phyloP scores from a whole-genome alignment of 2,888 invertebrate genomes.

The Orthonychiurus folsomi region DNA sequence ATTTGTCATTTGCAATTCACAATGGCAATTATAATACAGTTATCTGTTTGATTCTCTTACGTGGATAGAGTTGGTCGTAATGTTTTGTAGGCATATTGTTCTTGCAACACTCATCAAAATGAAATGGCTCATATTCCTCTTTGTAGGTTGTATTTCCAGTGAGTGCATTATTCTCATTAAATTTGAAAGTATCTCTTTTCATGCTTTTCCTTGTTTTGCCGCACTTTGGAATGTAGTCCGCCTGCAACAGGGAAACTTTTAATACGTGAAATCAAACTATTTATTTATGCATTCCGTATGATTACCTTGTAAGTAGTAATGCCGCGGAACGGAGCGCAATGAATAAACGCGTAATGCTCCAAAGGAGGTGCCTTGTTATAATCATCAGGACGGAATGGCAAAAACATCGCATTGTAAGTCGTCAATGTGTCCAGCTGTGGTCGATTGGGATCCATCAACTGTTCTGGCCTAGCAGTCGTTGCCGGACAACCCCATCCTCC shows the following conservation, averaged over 20 bases:
- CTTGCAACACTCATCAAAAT: background rate
- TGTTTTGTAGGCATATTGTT: background rate
- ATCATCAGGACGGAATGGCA: constrained; percentile 16
- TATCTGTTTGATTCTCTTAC: too few relatives aligned
- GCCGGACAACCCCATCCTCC: constrained; percentile 19
- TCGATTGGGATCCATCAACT: constrained; percentile 15
- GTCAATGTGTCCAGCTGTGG: constrained; percentile 23
- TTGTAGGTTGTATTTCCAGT: background rate
- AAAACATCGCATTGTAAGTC: constrained; percentile 22
- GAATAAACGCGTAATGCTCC: background rate
- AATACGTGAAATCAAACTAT: background rate
- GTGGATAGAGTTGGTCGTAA: background rate
- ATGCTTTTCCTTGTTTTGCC: background rate
- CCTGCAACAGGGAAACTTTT: too few relatives aligned
- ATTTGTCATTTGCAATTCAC: background rate
- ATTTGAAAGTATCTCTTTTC: background rate
- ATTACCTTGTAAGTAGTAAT: background rate
- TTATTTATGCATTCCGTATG: background rate
- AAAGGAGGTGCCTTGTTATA: background rate
- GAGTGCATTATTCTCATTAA: background rate
- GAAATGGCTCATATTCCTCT: background rate
- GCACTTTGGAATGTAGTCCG: background rate
- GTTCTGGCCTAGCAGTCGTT: constrained; percentile 17
- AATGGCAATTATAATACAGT: too few relatives aligned
- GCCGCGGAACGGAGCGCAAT: background rate